These are phyloP conservation scores for Zoanthus solanderi DNA, from an alignment of 92 coral and sea anemone species.

Conservation along the genomic window DNA sequence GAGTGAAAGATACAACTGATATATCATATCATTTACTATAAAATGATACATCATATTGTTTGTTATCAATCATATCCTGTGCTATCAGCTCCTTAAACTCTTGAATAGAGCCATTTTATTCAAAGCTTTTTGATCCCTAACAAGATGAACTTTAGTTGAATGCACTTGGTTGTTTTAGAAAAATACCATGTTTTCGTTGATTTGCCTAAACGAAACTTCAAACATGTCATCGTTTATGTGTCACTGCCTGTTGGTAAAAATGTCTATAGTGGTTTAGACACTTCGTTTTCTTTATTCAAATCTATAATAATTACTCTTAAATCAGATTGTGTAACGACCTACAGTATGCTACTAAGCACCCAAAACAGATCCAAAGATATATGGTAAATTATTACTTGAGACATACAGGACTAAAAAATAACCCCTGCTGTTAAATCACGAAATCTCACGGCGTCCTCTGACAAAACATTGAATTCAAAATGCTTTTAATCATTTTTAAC, in stretches of 20 bases:
- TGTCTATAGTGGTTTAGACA: slow-evolving; percentile 6
- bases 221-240: not conserved
- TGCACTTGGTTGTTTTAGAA: not conserved
- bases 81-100: not conserved
- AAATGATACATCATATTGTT: not conserved
- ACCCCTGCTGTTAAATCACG: slow-evolving; percentile 35
- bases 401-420: not conserved
- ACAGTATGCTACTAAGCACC: not conserved
- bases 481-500: not conserved
- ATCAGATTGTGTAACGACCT: not conserved
- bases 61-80: not conserved
- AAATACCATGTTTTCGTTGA: slow-evolving; percentile 2
- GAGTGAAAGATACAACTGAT: too few species aligned
- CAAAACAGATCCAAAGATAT: not conserved
- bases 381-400: not conserved
- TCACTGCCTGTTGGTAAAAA: slow-evolving; percentile 4
- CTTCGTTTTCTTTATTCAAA: slow-evolving; percentile 12
- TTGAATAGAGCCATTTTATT: not conserved
- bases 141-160: not conserved
- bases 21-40: too few species aligned
- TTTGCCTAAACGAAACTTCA: slow-evolving; percentile 8
- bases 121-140: not conserved
- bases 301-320: slow-evolving; percentile 2
- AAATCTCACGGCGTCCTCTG: not conserved
- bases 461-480: not conserved